Evolutionary conservation across 2,113 vertebrate genomes (phyloP).

Genomic region (Dipodomys spectabilis): DNA sequence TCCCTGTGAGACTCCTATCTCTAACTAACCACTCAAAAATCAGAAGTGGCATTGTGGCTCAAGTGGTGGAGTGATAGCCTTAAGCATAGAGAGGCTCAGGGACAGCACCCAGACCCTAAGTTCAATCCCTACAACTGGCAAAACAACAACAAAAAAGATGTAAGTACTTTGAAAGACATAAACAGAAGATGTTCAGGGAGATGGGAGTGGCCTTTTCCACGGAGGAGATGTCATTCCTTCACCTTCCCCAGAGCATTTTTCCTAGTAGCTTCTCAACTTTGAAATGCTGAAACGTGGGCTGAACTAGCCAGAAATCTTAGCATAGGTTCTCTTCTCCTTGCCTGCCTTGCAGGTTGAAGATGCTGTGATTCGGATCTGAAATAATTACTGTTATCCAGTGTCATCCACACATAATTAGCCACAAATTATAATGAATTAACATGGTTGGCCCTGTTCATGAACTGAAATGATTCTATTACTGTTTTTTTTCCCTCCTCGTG

Average conservation of each 20-base stretch:
- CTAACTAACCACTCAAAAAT: too few species aligned
- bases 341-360: conserved; percentile 54
- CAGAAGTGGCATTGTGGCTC: too few species aligned
- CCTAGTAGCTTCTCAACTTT: background rate
- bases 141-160: too few species aligned
- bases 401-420: conserved; percentile 68
- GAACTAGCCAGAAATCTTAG: conserved; percentile 41
- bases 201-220: background rate
- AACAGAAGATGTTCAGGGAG: background rate
- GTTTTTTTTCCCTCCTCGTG: background rate
- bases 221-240: background rate
- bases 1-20: too few species aligned
- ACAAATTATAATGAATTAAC: conserved; percentile 73
- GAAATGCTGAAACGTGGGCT: background rate
- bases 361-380: conserved; percentile 65
- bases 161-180: background rate
- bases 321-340: conserved; percentile 11
- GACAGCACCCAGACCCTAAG: too few species aligned
- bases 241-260: background rate
- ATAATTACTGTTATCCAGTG: conserved; percentile 70
- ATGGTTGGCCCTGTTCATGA: conserved; percentile 56
- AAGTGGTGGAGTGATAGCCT: too few species aligned
- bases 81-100: too few species aligned
- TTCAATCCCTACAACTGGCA: too few species aligned
- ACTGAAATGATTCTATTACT: conserved; percentile 66